These are phyloP conservation scores for Cossypha dichroa DNA, from an alignment of 2,797 vertebrate species.

Conservation along the genomic window DNA sequence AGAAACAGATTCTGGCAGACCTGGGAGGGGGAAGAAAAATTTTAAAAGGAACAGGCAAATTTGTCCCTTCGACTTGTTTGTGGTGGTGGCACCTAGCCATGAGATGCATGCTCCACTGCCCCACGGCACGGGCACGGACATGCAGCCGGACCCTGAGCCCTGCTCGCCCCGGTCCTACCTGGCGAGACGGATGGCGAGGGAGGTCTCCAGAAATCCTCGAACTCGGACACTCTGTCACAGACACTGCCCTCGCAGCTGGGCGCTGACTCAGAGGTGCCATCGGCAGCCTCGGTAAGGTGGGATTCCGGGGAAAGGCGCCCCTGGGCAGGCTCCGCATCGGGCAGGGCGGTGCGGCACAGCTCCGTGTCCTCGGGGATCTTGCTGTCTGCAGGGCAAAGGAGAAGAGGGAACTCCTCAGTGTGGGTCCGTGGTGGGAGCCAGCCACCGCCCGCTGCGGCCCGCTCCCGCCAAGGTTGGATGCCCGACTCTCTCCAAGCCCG, in stretches of 20 bases:
- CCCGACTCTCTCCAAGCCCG: not conserved
- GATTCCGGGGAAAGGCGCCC: constrained; percentile 82
- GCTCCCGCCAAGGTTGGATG: not conserved
- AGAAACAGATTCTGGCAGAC: not conserved
- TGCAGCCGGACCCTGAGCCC: not conserved
- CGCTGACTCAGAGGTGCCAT: constrained; percentile 84
- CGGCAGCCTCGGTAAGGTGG: constrained; percentile 75
- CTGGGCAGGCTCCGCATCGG: constrained; percentile 62
- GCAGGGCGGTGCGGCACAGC: constrained; percentile 17
- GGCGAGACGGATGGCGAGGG: constrained; percentile 96
- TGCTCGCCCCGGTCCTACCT: constrained; percentile 25
- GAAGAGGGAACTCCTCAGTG: not conserved
- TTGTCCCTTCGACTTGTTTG: not conserved
- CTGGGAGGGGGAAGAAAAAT: no score
- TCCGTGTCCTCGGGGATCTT: constrained; percentile 64
- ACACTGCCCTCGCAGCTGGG: constrained; percentile 86
- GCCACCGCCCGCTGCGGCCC: not conserved
- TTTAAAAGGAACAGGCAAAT: not conserved
- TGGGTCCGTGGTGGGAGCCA: not conserved
- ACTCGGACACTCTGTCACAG: constrained; percentile 83
- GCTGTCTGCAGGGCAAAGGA: constrained; percentile 67
- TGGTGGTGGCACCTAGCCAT: not conserved
- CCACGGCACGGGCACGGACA: not conserved
- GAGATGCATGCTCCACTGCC: not conserved
- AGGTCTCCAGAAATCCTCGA: constrained; percentile 94